Evolutionary conservation across 2,113 vertebrate species (phyloP), one percentile per base, ranked within the genome.

Genomic region (Nesospiza acunhae): DNA sequence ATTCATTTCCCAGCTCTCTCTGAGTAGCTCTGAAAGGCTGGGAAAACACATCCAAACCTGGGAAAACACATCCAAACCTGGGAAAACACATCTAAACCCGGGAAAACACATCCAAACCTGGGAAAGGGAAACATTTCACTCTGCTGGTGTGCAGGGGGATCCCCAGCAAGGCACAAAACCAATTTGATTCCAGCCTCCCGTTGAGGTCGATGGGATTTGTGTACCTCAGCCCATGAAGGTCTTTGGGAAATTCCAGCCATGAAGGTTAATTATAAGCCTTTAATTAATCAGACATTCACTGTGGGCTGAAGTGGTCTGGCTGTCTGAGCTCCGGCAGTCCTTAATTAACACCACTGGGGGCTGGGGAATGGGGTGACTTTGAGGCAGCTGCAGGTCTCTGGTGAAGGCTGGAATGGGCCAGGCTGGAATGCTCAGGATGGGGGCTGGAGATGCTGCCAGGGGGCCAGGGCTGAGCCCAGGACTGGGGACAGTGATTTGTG

Each of bases 251-350:
- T 94, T 93, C 76, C 94, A 96, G 92, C 93, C 94, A 93, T 95
- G 95, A 97, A 95, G 96, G 95, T 94, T 97, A 96, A 95, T 96
- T 93, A 93, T 52, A 90, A 94, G 72, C 64, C 64, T 90, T 90
- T 96, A 96, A 97, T 96, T 97, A 96, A 97, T 93, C 68, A 94
- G 88, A 27, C 31, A 6, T 85, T 96, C 90, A 27, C 88, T 89
- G 85, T 77, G 82, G 90, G 88, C 75, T 88, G 88, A 47, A 93
- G 93, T 92, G 94, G 90, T 84, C 80, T 94, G 94, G 62, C 84
- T 95, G 87, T 22, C 80, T 92, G 64, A 87, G 84, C 93, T 87
- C 70, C 5, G 10, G 55, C 80, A 78, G 72, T 93, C 84, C 69
- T 63, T 95, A 91, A 95, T 97, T 95, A 94, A 50, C 64, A 17